Evolutionary conservation across 1,140 invertebrate genomes (phyloP).

Genomic region (Melanaphis sacchari): DNA sequence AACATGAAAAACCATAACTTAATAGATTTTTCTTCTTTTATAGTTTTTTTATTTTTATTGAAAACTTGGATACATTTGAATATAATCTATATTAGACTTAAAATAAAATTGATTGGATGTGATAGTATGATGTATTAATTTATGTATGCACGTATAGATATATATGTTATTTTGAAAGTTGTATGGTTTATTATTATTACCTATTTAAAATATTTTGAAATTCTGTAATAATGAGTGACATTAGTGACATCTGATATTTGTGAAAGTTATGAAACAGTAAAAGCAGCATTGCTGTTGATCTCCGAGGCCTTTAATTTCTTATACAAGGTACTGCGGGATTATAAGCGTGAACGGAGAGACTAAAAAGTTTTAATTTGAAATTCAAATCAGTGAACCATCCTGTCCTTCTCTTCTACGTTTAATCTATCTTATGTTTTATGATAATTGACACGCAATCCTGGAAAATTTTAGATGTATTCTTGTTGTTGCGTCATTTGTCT

Average conservation of each 20-base stretch:
- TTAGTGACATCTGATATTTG: conserved; percentile 27
- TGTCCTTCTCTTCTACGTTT: neutral
- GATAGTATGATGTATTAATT: neutral
- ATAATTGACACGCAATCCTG: neutral
- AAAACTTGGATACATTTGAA: neutral
- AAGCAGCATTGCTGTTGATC: conserved; percentile 5
- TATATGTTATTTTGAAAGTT: neutral
- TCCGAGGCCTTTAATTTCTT: conserved; percentile 38
- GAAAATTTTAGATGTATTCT: neutral
- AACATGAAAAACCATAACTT: neutral
- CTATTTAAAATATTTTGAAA: neutral
- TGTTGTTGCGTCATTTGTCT: neutral
- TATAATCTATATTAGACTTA: neutral
- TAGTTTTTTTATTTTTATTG: neutral
- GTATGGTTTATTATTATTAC: conserved; percentile 29
- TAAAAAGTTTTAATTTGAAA: conserved; percentile 53
- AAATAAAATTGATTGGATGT: neutral
- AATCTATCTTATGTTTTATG: conserved; percentile 18
- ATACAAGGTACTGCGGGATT: neutral
- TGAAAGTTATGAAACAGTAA: conserved; percentile 6
- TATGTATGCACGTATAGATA: neutral
- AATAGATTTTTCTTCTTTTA: neutral
- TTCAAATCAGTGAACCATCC: conserved; percentile 8
- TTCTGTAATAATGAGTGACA: conserved; percentile 7
- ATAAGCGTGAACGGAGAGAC: neutral